Percentiles rank a stretch among this genome's conserved stretches.
phyloP scores from a whole-genome alignment of 2,888 invertebrate genomes.

The Mayetiola destructor region DNA sequence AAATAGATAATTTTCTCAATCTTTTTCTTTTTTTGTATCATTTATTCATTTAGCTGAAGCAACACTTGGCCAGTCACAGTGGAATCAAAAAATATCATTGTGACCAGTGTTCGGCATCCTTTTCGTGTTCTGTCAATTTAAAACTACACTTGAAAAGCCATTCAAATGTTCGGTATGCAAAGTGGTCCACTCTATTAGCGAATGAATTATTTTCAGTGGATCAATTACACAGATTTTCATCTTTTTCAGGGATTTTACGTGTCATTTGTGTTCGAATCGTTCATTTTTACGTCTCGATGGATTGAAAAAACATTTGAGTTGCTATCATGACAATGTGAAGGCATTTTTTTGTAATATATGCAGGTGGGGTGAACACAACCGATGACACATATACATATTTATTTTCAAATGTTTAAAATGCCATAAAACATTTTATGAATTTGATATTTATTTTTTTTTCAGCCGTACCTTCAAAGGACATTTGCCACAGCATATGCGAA shows the following conservation, averaged over 20 bases:
- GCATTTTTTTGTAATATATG: constrained; percentile 3
- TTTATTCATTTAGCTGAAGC: constrained; percentile 30
- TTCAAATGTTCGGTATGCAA: constrained; percentile 54
- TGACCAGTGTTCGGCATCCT: constrained; percentile 53
- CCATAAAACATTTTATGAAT: no score
- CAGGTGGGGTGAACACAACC: no score
- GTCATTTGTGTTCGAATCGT: constrained; percentile 60
- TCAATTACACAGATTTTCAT: no score
- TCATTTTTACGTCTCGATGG: constrained; percentile 60
- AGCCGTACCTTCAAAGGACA: constrained; percentile 70
- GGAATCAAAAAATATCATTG: constrained; percentile 59
- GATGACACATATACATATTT: no score
- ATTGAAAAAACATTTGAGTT: constrained; percentile 53
- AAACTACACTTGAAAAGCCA: constrained; percentile 53
- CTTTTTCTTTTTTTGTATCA: background rate
- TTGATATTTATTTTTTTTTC: constrained; percentile 42
- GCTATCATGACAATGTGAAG: constrained; percentile 54
- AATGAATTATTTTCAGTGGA: no score
- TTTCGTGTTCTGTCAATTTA: constrained; percentile 49
- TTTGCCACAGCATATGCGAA: constrained; percentile 66
- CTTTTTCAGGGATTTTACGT: constrained; percentile 62
- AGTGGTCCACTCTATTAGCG: no score
- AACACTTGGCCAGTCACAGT: constrained; percentile 61
- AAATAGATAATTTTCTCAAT: background rate
- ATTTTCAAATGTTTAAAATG: no score